A percentile compares a stretch with the other conserved stretches of the same genome.
Evolutionary conservation across 2,888 invertebrate genomes (phyloP).

Genomic region (Daptonema setosum): DNA sequence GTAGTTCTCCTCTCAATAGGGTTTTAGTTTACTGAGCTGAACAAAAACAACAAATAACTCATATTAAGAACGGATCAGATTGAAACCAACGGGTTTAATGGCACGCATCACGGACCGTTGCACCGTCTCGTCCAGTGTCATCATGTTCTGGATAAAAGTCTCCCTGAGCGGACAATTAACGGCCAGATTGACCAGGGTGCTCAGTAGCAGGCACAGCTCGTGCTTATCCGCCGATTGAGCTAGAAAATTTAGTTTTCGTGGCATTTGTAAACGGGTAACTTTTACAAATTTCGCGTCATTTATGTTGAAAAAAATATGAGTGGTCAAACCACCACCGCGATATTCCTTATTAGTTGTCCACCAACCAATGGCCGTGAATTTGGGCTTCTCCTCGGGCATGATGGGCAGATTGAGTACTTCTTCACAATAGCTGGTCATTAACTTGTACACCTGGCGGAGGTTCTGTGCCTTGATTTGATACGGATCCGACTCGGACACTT

Average conservation of each 20-base stretch:
- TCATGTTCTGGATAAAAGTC: not conserved
- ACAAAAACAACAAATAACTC: no score
- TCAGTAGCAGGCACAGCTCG: not conserved
- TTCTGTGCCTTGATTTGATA: not conserved
- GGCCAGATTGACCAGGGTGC: slow-evolving; percentile 2
- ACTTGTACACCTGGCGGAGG: not conserved
- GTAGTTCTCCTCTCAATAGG: no score
- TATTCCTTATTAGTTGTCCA: not conserved
- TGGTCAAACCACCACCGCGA: not conserved
- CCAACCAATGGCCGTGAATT: not conserved
- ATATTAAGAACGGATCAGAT: not conserved
- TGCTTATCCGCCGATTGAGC: not conserved
- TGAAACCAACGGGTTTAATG: not conserved
- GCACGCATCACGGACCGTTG: slow-evolving; percentile 1
- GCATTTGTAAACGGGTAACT: not conserved
- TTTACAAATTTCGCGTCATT: not conserved
- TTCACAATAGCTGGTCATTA: not conserved
- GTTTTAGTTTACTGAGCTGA: no score
- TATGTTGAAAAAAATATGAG: not conserved
- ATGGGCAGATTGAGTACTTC: not conserved
- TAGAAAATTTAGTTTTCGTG: not conserved
- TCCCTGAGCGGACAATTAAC: not conserved
- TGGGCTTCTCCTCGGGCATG: not conserved
- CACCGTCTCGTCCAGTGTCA: not conserved
- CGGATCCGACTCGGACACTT: not conserved